Evolutionary conservation across 1,140 invertebrate genomes (phyloP), one percentile per base, ranked within the genome.

Genomic region (Helicorthomorpha holstii): DNA sequence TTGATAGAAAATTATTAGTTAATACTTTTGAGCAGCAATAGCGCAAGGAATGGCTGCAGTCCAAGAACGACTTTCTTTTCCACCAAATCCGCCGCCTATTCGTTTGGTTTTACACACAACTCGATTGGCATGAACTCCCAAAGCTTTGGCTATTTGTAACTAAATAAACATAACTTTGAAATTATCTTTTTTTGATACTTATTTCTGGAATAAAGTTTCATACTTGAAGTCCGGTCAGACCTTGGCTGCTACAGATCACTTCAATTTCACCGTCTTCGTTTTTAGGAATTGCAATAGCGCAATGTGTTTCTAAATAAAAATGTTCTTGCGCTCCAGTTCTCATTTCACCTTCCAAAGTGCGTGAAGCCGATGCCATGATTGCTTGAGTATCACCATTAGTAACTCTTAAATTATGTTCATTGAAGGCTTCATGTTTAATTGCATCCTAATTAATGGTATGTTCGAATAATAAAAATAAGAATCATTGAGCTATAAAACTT

Each of bases 41-140:
- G 73, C 73, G 27, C 66, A 62, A 16, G 73, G 69, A 4, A 69
- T 52, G 19, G 68, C 59, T 2, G 73, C 50, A 2, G 80, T 58
- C 26, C 72, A 66, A 1, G 74, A 69, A 45, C 85, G 73, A 0
- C 83, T 83, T 66, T 96, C 91, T 70, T 97, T 97, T 2, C 93
- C 93, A 19, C 93, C 93, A 70, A 97, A 97, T 27, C 89, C 93
- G 34, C 93, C 93, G 7, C 92, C 92, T 58, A 96, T 68, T n/a
- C 92, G 75, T 65, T 93, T 93, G 0, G 85, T 81, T 54, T 78
- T 77, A 10, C 80, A 76, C 1, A 79, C 75, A 29, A 96, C 71
- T 58, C 78, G 78, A 63, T 91, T 87, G 45, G 76, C 73, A 0
- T 81, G 78, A 21, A 92, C 67, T n/a, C 78, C 75, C 14, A 94